Base-by-base conservation (phyloP, 2,888 invertebrate species). In the Chrysomela aeneicollis region DNA sequence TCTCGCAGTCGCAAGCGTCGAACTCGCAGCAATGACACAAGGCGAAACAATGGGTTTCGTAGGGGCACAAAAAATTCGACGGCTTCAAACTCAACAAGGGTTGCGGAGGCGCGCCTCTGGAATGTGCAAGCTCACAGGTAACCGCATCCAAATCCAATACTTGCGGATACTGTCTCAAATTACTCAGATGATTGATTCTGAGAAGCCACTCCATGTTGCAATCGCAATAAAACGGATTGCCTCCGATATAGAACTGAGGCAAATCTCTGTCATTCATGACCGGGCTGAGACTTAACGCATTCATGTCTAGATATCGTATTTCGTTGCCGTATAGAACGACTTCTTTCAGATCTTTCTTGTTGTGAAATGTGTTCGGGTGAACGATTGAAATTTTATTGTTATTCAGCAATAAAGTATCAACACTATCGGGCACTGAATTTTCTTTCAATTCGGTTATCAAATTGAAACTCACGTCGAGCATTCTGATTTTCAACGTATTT, bases 1-100 rank as follows among this genome's bases (percentile, higher is more conserved):
- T 94, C 86, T 93, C 92, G 83, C 94, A 94, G 84, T 95, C 94
- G 84, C 94, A 95, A 69, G 92, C 92, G 82, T 93, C 93, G 85
- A 92, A 94, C 81, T 93, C 93, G 84, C 94, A 95, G 84, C 94
- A 95, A 83, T 93, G 92, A 82, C 95, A 94, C 69, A 92, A 84
- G 61, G 92, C 89, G 83, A 93, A 93, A 84, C 94, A 94, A 82
- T 93, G 92, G 68, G 90, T 88, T 77, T 90, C 89, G 83, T 93
- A 93, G 72, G 89, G 88, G 82, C 93, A 94, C 73, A 94, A 86
- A 83, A 93, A 93, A 83, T 93, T 90, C 68, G 90, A 89, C 58
- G 91, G 86, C 77, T 88, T 88, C 70, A 91, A 85, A 81, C 89
- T 89, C 51, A 90, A 84, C 71, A 92, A 82, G 30, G 90, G 88